A percentile compares a stretch with the other conserved stretches of the same genome.
Evolutionary conservation across 2,888 invertebrate genomes (phyloP).

Genomic region (Amiota mariae): DNA sequence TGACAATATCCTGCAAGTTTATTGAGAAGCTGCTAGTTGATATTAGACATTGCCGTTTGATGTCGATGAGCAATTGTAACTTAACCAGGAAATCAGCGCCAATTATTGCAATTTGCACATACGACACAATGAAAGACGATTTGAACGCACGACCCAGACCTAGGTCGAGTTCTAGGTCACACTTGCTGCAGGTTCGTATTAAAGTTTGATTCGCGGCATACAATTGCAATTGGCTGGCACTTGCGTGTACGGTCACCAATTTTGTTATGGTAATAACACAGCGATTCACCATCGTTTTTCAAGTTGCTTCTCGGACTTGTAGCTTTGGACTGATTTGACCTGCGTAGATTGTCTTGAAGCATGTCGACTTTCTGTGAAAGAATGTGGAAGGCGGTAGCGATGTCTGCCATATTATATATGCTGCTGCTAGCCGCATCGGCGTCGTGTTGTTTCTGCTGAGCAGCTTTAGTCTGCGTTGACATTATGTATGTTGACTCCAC

Average conservation of each 20-base stretch:
- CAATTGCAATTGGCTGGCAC: conserved; percentile 38
- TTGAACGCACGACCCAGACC: conserved; percentile 43
- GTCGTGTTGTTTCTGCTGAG: too few species aligned
- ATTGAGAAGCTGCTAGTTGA: too few species aligned
- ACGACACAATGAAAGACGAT: conserved; percentile 48
- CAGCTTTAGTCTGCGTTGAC: neutral
- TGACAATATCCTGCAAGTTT: too few species aligned
- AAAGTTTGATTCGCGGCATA: conserved; percentile 39
- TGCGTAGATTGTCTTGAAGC: too few species aligned
- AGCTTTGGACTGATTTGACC: too few species aligned
- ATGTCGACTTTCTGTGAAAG: conserved; percentile 9
- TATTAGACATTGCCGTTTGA: too few species aligned
- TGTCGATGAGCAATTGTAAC: too few species aligned
- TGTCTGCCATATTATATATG: neutral
- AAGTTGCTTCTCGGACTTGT: too few species aligned
- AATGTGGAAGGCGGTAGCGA: neutral
- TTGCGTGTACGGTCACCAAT: too few species aligned
- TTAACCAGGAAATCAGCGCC: conserved; percentile 39
- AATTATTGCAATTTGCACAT: conserved; percentile 42
- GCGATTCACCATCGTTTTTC: too few species aligned
- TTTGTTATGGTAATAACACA: too few species aligned
- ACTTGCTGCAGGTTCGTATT: conserved; percentile 41
- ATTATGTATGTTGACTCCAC: neutral
- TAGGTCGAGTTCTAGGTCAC: conserved; percentile 38
- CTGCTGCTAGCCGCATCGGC: too few species aligned